Conservation (phyloP, 2,888 invertebrate genomes). For the Ormyrus rosae region DNA sequence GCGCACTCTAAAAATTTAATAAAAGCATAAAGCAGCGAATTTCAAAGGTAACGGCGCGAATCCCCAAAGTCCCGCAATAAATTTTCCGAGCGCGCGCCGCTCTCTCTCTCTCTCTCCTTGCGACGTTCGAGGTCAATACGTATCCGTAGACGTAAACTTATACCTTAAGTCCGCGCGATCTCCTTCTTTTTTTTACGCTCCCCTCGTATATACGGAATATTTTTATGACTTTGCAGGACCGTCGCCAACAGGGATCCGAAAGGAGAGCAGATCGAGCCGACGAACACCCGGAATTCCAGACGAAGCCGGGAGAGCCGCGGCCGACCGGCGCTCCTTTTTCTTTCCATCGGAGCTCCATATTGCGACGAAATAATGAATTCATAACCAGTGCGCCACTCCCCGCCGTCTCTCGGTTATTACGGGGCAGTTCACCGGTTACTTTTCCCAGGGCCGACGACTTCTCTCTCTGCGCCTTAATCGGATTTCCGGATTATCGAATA, state of each 20-base stretch:
- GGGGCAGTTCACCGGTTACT: conserved; percentile 43
- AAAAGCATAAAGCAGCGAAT: conserved; percentile 31
- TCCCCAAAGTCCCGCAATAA: conserved; percentile 29
- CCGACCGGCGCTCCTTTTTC: not conserved
- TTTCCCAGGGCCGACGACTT: conserved; percentile 59
- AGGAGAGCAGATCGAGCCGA: not conserved
- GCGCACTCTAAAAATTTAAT: conserved; percentile 30
- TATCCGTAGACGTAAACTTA: too few relatives aligned
- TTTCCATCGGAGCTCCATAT: not conserved
- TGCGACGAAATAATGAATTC: conserved; percentile 50
- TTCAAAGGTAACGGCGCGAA: not conserved
- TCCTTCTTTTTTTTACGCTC: not conserved
- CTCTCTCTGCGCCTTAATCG: conserved; percentile 58
- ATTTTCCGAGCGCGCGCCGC: not conserved
- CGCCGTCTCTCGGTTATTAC: conserved; percentile 48
- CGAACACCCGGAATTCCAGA: not conserved
- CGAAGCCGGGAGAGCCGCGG: not conserved
- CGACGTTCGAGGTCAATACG: conserved; percentile 5
- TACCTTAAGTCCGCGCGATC: too few relatives aligned
- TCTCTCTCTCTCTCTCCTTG: too few relatives aligned
- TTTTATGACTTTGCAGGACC: conserved; percentile 41
- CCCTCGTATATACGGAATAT: not conserved
- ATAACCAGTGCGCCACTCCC: conserved; percentile 45
- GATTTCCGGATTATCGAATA: conserved; percentile 61
- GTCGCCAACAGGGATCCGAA: not conserved